Conservation (phyloP, 2,797 vertebrate genomes). For the Nyctalus aviator region DNA sequence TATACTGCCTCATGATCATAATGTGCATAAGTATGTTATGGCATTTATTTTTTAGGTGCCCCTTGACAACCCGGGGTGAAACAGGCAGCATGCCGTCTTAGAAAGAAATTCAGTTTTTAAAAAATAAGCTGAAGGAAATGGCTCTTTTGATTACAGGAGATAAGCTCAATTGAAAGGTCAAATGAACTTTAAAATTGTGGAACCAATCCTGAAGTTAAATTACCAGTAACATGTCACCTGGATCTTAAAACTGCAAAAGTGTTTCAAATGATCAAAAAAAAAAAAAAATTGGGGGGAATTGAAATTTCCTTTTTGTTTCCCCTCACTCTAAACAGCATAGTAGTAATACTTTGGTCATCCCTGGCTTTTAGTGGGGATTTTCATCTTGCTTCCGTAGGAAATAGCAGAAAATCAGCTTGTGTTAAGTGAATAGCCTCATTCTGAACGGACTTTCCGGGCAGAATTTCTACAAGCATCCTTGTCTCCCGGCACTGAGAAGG, state of each 20-base stretch:
- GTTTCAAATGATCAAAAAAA: constrained; percentile 59
- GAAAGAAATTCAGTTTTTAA: constrained; percentile 47
- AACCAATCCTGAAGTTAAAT: constrained; percentile 15
- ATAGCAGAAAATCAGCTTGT: constrained; percentile 21
- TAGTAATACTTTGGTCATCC: constrained; percentile 12
- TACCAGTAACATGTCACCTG: not conserved
- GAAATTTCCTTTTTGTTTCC: constrained; percentile 19
- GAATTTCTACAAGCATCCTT: not conserved
- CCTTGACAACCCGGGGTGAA: constrained; percentile 29
- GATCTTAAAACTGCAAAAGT: constrained; percentile 36
- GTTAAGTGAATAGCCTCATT: not conserved
- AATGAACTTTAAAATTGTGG: constrained; percentile 52
- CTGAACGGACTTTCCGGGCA: not conserved
- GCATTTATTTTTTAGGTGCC: not conserved
- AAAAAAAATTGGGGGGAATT: not conserved
- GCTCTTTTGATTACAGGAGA: constrained; percentile 62
- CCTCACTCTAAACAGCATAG: not conserved
- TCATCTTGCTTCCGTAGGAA: constrained; percentile 57
- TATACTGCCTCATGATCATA: not conserved
- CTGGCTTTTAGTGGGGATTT: constrained; percentile 31
- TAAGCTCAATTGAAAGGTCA: constrained; percentile 33
- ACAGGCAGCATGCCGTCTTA: not conserved
- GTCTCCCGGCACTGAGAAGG: not conserved
- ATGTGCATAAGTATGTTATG: not conserved
- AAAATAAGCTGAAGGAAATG: constrained; percentile 49